phyloP scores from a whole-genome alignment of 2,888 invertebrate genomes.

The Cephus pulcher region DNA sequence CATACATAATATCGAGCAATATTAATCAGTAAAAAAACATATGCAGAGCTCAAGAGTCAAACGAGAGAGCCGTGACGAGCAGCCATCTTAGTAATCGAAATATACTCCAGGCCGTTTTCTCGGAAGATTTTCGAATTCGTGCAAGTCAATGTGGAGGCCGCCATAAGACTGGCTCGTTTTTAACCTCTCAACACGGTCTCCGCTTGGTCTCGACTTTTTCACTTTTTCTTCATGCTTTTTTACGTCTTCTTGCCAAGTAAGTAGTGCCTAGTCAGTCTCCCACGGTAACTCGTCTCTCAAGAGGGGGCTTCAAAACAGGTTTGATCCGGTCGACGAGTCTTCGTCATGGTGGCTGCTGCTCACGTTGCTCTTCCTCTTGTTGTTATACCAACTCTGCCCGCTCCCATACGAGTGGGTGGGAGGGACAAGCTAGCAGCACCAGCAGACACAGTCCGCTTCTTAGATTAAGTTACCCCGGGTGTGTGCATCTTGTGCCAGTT shows the following conservation, averaged over 20 bases:
- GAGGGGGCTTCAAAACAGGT: constrained; percentile 3
- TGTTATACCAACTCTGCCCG: background rate
- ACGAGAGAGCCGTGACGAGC: background rate
- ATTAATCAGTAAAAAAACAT: background rate
- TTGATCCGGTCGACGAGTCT: background rate
- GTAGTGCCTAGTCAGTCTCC: constrained; percentile 4
- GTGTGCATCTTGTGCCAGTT: background rate
- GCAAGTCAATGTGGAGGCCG: background rate
- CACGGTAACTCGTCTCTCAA: constrained; percentile 1
- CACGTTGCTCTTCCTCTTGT: background rate
- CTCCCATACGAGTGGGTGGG: background rate
- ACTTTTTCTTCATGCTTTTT: background rate
- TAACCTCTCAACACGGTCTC: background rate
- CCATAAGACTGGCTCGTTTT: background rate
- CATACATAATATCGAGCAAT: background rate
- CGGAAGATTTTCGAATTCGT: background rate
- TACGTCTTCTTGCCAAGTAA: constrained; percentile 6
- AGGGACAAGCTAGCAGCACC: background rate
- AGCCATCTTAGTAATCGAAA: background rate
- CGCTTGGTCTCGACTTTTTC: background rate
- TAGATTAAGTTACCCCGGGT: background rate
- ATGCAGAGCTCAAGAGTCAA: background rate
- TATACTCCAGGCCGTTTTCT: background rate
- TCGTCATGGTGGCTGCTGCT: background rate
- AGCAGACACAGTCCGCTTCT: background rate